phyloP scores from a whole-genome alignment of 2,797 vertebrate genomes.

The Lithobates pipiens region DNA sequence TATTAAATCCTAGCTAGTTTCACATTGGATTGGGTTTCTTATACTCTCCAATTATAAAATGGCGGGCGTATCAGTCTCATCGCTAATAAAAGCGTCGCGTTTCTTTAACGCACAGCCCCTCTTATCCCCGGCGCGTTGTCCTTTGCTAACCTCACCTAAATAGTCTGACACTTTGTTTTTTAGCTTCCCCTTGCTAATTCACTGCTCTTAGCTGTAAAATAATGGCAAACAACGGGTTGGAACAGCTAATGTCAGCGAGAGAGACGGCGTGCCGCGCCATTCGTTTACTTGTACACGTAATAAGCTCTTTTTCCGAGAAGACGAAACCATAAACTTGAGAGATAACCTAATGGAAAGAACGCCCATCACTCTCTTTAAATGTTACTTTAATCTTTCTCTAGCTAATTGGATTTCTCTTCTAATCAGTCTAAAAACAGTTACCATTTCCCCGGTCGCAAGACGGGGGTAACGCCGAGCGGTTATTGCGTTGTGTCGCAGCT shows the following conservation, averaged over 20 bases:
- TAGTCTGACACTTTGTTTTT: neutral
- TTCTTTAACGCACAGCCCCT: too few species aligned
- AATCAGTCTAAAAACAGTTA: slow-evolving; percentile 31
- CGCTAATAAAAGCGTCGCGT: too few species aligned
- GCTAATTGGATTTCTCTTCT: slow-evolving; percentile 54
- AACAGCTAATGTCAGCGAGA: neutral
- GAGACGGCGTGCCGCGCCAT: neutral
- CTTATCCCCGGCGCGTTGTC: neutral
- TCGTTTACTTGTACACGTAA: neutral
- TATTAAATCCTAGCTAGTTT: too few species aligned
- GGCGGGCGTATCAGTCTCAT: too few species aligned
- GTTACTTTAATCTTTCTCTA: slow-evolving; percentile 47
- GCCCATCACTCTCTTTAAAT: slow-evolving; percentile 42
- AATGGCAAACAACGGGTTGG: slow-evolving; percentile 8
- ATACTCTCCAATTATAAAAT: too few species aligned
- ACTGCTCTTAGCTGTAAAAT: neutral
- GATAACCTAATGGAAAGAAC: slow-evolving; percentile 42
- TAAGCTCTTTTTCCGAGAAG: neutral
- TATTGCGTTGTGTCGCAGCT: neutral
- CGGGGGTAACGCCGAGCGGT: slow-evolving; percentile 5
- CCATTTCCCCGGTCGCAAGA: neutral
- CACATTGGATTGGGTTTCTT: too few species aligned
- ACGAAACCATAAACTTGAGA: slow-evolving; percentile 26
- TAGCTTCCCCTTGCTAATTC: neutral
- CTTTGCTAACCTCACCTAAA: slow-evolving; percentile 13